Conservation (phyloP, 2,888 invertebrate species). For the Sesia apiformis region DNA sequence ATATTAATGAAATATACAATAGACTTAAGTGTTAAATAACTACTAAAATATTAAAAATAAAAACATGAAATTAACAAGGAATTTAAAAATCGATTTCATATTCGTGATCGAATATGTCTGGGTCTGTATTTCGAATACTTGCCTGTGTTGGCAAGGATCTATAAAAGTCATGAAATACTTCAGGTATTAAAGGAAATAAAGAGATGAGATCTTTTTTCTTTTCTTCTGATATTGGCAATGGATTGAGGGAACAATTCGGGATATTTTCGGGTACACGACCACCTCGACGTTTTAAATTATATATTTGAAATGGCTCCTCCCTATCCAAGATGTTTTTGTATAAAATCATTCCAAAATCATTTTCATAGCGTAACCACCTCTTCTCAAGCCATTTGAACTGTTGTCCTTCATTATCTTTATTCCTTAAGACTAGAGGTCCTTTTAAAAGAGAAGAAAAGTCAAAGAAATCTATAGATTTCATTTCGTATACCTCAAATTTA, state of each 20-base stretch:
- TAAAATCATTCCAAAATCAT: too few species aligned
- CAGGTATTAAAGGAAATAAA: slow-evolving; percentile 1
- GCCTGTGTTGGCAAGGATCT: slow-evolving; percentile 1
- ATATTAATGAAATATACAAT: too few species aligned
- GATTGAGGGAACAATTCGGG: too few species aligned
- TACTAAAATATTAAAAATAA: too few species aligned
- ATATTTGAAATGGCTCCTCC: too few species aligned
- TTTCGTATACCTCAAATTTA: not conserved
- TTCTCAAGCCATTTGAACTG: slow-evolving; percentile 10
- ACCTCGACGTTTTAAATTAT: too few species aligned
- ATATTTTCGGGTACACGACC: too few species aligned
- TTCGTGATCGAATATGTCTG: not conserved
- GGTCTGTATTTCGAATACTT: slow-evolving; percentile 2
- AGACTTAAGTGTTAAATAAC: too few species aligned
- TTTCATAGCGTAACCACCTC: too few species aligned
- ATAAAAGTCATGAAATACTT: slow-evolving; percentile 2
- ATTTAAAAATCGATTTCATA: not conserved
- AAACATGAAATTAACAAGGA: not conserved
- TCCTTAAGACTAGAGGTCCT: not conserved
- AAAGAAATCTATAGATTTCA: not conserved
- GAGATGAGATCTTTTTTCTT: slow-evolving; percentile 1
- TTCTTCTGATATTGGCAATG: too few species aligned
- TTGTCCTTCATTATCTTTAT: not conserved
- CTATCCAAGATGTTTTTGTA: too few species aligned
- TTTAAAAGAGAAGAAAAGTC: not conserved